Conservation (phyloP, 1,140 invertebrate species). For the Diabrotica virgifera region DNA sequence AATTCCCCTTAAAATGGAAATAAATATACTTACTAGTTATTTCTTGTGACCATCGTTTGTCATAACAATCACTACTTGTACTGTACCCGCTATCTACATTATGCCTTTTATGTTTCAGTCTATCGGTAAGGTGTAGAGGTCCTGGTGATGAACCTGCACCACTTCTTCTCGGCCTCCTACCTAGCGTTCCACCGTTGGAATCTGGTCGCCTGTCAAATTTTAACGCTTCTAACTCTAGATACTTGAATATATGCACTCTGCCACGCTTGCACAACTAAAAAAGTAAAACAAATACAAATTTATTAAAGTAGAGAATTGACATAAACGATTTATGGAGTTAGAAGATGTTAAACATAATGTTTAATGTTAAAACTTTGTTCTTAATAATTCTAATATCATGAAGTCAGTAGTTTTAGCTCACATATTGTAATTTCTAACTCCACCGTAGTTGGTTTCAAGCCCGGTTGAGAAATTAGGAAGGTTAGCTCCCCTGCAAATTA, state of each 20-base stretch:
- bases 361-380: too few relatives aligned
- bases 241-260: constrained; percentile 91
- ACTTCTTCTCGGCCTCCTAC: constrained; percentile 38
- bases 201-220: constrained; percentile 58
- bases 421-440: too few relatives aligned
- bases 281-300: not conserved
- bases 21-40: constrained; percentile 51
- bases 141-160: constrained; percentile 35
- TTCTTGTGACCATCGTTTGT: constrained; percentile 85
- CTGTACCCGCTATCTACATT: constrained; percentile 88
- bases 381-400: too few relatives aligned
- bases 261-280: constrained; percentile 85
- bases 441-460: too few relatives aligned
- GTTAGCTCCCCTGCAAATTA: too few relatives aligned
- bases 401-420: too few relatives aligned
- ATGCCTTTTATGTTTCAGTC: constrained; percentile 61
- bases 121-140: constrained; percentile 36
- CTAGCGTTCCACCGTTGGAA: constrained; percentile 45
- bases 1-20: too few relatives aligned
- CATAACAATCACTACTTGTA: constrained; percentile 73
- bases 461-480: too few relatives aligned
- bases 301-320: too few relatives aligned
- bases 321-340: too few relatives aligned
- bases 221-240: constrained; percentile 82
- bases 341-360: too few relatives aligned